Evolutionary conservation across 2,888 invertebrate genomes (phyloP).

Genomic region (Cyaniris semiargus): DNA sequence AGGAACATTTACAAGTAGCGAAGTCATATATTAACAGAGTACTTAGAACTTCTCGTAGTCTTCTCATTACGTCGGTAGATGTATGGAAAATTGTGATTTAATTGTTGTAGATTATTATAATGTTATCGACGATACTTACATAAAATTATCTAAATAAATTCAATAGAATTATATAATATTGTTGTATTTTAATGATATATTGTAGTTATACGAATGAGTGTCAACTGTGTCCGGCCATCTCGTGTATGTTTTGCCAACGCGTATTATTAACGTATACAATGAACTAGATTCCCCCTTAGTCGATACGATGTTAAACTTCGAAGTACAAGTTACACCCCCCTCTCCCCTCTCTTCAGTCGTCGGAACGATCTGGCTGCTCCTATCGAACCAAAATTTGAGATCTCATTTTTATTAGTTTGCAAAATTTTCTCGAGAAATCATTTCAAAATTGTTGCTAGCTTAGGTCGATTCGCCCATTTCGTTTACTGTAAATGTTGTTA

Average conservation of each 20-base stretch:
- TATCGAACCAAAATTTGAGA: constrained; percentile 75
- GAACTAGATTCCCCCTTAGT: constrained; percentile 54
- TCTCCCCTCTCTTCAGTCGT: not conserved
- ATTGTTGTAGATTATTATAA: constrained; percentile 76
- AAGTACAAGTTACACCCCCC: constrained; percentile 48
- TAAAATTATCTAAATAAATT: constrained; percentile 71
- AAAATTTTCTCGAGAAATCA: constrained; percentile 10
- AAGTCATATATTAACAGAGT: constrained; percentile 66
- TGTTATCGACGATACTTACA: constrained; percentile 69
- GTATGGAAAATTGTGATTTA: constrained; percentile 74
- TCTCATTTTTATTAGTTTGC: constrained; percentile 65
- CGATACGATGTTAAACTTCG: constrained; percentile 40
- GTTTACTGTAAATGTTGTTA: not conserved
- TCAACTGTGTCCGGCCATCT: constrained; percentile 74
- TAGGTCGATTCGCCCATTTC: constrained; percentile 18
- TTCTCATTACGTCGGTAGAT: constrained; percentile 61
- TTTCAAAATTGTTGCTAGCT: constrained; percentile 28
- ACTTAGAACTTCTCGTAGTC: constrained; percentile 67
- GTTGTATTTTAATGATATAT: constrained; percentile 70
- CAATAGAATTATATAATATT: constrained; percentile 74
- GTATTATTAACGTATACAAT: constrained; percentile 63
- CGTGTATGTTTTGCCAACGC: constrained; percentile 68
- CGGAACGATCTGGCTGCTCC: constrained; percentile 58
- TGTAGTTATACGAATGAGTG: constrained; percentile 65
- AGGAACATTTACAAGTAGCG: constrained; percentile 74